These are phyloP conservation scores for Sceloporus tristichus DNA, from an alignment of 2,113 vertebrate genomes.

Conservation along the genomic window DNA sequence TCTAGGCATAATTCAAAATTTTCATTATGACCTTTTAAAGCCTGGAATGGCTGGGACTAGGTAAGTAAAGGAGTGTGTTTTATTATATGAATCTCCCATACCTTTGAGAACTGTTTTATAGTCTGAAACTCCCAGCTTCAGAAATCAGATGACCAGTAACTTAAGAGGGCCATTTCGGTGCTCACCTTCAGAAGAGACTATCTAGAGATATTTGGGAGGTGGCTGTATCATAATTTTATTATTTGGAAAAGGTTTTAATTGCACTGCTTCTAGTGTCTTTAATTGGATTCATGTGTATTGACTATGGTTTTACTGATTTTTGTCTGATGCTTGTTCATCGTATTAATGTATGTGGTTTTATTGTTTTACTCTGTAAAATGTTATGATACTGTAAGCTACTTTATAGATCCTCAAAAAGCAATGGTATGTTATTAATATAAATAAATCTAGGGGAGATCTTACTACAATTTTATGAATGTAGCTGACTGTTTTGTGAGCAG, in stretches of 20 bases:
- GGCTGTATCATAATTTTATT: background rate
- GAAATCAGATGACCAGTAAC: background rate
- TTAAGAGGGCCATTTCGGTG: background rate
- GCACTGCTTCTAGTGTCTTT: background rate
- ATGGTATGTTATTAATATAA: background rate
- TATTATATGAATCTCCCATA: background rate
- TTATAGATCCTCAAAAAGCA: background rate
- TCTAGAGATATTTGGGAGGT: background rate
- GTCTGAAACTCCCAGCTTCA: background rate
- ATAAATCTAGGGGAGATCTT: background rate
- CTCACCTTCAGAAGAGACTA: background rate
- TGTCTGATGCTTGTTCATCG: background rate
- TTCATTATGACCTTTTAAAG: background rate
- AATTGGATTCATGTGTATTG: background rate
- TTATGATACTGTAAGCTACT: background rate
- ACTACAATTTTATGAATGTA: background rate
- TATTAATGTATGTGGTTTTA: background rate
- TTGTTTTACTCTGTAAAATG: background rate
- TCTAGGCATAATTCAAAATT: background rate
- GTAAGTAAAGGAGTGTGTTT: background rate
- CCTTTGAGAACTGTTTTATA: too few relatives aligned
- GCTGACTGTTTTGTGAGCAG: slow-evolving; percentile 1
- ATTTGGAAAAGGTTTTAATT: background rate
- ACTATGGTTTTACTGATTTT: background rate
- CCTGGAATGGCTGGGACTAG: background rate